phyloP scores from a whole-genome alignment of 2,797 vertebrate species.

The Okamejei kenojei region DNA sequence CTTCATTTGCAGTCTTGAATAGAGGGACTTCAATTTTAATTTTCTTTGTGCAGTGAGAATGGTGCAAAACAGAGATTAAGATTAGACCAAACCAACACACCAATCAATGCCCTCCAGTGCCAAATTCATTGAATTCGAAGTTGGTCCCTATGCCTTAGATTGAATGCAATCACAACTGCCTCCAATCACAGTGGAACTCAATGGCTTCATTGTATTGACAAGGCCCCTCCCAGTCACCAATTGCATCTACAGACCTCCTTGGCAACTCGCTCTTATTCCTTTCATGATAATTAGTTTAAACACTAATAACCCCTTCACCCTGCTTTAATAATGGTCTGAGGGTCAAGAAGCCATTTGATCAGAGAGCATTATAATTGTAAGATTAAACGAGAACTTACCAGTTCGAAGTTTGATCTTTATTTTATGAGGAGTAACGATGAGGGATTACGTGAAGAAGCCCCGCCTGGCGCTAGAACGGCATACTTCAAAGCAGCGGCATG shows the following conservation, averaged over 20 bases:
- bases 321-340: not conserved
- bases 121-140: not conserved
- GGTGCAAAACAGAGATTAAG: not conserved
- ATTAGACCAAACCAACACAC: not conserved
- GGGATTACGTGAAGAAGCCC: too few relatives aligned
- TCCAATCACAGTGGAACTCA: not conserved
- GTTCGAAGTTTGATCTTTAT: too few relatives aligned
- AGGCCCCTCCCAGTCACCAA: not conserved
- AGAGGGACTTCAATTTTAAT: not conserved
- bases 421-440: too few relatives aligned
- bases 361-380: not conserved
- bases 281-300: too few relatives aligned
- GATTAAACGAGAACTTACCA: too few relatives aligned
- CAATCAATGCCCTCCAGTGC: not conserved
- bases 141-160: not conserved
- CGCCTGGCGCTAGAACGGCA: too few relatives aligned
- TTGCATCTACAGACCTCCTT: not conserved
- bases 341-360: not conserved
- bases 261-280: too few relatives aligned
- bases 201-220: not conserved
- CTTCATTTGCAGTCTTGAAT: constrained; percentile 6
- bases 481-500: too few relatives aligned
- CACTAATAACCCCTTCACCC: not conserved
- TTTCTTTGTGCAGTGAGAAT: not conserved
- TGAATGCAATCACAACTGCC: not conserved